A percentile compares a stretch with the other conserved stretches of the same genome.
phyloP scores from a whole-genome alignment of 2,888 invertebrate genomes.

The Drosophila histrio region DNA sequence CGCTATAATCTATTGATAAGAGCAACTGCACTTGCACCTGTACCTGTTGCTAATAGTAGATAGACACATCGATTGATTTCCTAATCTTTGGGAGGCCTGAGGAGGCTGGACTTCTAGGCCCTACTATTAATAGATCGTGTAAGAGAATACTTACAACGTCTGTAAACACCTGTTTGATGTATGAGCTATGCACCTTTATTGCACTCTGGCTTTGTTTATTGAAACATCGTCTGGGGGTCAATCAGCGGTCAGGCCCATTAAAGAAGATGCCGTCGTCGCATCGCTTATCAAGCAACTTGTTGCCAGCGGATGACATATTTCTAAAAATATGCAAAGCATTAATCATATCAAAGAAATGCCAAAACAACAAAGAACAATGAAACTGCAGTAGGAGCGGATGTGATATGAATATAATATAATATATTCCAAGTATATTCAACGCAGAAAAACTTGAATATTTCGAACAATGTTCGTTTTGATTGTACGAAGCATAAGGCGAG shows the following conservation, averaged over 20 bases:
- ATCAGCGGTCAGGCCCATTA: constrained; percentile 34
- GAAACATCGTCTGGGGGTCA: constrained; percentile 33
- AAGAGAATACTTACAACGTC: constrained; percentile 19
- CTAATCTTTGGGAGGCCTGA: not conserved
- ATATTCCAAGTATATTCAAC: too few relatives aligned
- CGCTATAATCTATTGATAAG: constrained; percentile 44
- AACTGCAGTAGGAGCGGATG: constrained; percentile 24
- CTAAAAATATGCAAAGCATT: constrained; percentile 46
- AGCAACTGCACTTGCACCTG: constrained; percentile 3
- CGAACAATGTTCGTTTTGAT: too few relatives aligned
- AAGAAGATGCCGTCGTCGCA: constrained; percentile 4
- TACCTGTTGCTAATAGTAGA: constrained; percentile 2
- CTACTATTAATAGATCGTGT: constrained; percentile 10
- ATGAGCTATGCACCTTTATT: constrained; percentile 16
- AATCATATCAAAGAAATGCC: constrained; percentile 27
- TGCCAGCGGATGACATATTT: constrained; percentile 28
- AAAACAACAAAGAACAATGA: constrained; percentile 29
- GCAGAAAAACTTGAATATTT: too few relatives aligned
- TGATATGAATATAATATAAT: not conserved
- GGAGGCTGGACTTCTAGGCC: constrained; percentile 18
- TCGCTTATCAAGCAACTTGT: constrained; percentile 42
- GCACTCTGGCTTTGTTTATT: constrained; percentile 7
- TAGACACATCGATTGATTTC: not conserved
- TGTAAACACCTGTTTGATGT: constrained; percentile 7
- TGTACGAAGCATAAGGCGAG: too few relatives aligned